Conservation (phyloP, 2,797 vertebrate genomes). For the Oreochromis grahami region DNA sequence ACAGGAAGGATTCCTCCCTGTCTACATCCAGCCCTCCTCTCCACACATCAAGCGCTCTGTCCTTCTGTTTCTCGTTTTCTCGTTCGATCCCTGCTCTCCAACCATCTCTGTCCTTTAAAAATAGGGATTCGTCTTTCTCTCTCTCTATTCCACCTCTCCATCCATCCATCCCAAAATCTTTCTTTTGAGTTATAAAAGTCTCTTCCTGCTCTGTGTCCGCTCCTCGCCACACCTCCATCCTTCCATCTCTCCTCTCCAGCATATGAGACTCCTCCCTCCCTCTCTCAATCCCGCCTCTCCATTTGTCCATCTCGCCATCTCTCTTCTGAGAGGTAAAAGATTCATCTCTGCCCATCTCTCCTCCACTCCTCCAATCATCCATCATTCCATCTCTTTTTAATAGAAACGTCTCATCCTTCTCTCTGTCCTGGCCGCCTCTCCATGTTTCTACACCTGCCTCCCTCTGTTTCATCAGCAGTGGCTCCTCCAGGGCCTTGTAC, state of each 20-base stretch:
- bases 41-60: conserved; percentile 67
- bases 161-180: conserved; percentile 59
- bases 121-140: conserved; percentile 61
- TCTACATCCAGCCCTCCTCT: conserved; percentile 66
- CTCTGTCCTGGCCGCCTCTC: conserved; percentile 53
- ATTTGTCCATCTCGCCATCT: conserved; percentile 60
- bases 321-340: conserved; percentile 53
- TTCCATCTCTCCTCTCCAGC: conserved; percentile 60
- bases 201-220: conserved; percentile 55
- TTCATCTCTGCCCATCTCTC: conserved; percentile 49
- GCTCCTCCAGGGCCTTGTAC: conserved; percentile 90
- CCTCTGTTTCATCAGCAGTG: conserved; percentile 67
- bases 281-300: conserved; percentile 53
- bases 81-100: conserved; percentile 60
- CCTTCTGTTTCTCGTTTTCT: conserved; percentile 65
- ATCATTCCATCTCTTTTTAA: conserved; percentile 59
- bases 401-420: conserved; percentile 64
- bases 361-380: conserved; percentile 61
- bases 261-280: conserved; percentile 59
- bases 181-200: conserved; percentile 73
- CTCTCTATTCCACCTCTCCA: conserved; percentile 63
- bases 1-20: conserved; percentile 63
- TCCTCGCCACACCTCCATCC: conserved; percentile 63
- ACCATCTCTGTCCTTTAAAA: conserved; percentile 66
- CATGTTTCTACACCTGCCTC: conserved; percentile 53